These are phyloP conservation scores for Drosophila kikkawai DNA, from an alignment of 1,140 invertebrate genomes.

Conservation along the genomic window DNA sequence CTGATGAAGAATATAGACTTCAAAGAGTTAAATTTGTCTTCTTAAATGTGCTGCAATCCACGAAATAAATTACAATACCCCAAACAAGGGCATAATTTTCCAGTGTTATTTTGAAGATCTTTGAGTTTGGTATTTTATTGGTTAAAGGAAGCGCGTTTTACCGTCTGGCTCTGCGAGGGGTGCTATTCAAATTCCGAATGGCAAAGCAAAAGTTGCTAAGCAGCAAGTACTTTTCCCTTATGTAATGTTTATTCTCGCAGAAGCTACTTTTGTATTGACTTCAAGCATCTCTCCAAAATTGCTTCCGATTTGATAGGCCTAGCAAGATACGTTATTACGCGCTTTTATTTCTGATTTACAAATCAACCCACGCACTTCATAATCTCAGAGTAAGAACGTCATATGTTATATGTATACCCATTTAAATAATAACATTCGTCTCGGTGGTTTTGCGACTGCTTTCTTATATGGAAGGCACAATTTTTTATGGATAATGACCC, in stretches of 20 bases:
- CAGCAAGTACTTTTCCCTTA: neutral
- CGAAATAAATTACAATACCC: neutral
- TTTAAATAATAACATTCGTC: conserved; percentile 83
- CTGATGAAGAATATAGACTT: neutral
- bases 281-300: neutral
- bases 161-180: conserved; percentile 45
- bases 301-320: neutral
- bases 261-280: neutral
- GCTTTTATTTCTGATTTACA: neutral
- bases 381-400: conserved; percentile 4
- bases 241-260: neutral
- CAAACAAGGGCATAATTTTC: neutral
- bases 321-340: neutral
- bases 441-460: conserved; percentile 61
- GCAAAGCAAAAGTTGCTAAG: neutral
- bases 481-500: conserved; percentile 58
- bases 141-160: conserved; percentile 57
- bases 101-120: conserved; percentile 74
- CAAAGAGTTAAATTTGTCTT: neutral
- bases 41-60: neutral
- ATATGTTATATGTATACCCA: conserved; percentile 58
- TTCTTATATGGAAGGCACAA: conserved; percentile 19
- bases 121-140: conserved; percentile 78
- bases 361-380: conserved; percentile 47
- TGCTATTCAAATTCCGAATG: conserved; percentile 21